Conservation (phyloP, 2,888 invertebrate genomes). For the Leucophenga maculata region DNA sequence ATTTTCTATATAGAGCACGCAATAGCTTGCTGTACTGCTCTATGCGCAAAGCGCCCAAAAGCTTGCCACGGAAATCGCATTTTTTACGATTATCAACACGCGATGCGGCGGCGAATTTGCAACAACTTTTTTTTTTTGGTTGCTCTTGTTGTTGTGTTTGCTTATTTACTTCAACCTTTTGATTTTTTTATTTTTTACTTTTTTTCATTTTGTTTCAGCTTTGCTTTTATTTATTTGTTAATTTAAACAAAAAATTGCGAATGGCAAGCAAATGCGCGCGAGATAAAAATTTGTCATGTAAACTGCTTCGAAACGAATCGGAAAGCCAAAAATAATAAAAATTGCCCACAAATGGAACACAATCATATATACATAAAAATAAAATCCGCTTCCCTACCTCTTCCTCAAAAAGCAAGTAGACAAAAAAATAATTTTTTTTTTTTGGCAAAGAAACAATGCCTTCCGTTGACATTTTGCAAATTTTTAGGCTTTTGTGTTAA, state of each 20-base stretch:
- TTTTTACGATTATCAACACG: conserved; percentile 32
- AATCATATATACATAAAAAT: neutral
- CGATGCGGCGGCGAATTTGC: conserved; percentile 22
- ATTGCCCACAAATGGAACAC: conserved; percentile 4
- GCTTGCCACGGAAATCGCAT: conserved; percentile 16
- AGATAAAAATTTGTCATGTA: conserved; percentile 18
- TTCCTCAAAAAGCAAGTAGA: neutral
- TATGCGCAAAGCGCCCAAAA: neutral
- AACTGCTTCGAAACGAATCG: conserved; percentile 1
- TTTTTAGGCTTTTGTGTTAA: conserved; percentile 51
- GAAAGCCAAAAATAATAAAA: conserved; percentile 13
- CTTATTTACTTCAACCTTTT: conserved; percentile 16
- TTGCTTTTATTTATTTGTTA: conserved; percentile 23
- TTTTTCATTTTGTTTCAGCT: neutral
- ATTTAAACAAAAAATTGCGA: conserved; percentile 20
- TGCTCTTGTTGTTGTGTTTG: neutral
- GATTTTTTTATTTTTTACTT: neutral
- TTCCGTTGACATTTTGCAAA: conserved; percentile 12
- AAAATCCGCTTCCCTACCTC: neutral
- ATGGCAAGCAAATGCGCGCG: neutral
- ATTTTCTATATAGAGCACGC: neutral
- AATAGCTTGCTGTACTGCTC: neutral
- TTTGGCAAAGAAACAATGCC: conserved; percentile 21
- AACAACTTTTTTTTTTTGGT: conserved; percentile 16
- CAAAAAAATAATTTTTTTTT: neutral